Conservation (phyloP, 92 coral and sea anemone species). For the Hydrozoanthus gracilis region DNA sequence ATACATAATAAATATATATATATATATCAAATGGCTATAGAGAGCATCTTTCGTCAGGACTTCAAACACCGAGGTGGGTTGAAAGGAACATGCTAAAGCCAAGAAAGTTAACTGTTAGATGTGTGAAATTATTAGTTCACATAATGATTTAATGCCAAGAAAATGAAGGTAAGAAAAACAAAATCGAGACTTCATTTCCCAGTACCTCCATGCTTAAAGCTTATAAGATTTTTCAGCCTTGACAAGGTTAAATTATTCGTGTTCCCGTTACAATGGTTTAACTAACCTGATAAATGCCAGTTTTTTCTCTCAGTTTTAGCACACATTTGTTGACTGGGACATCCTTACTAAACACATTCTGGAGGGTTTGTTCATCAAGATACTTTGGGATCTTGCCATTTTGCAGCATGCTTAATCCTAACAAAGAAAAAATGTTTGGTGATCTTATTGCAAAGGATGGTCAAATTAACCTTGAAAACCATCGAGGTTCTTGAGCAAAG, state of each 20-base stretch:
- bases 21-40: not conserved
- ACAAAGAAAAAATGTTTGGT: not conserved
- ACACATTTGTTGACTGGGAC: slow-evolving; percentile 17
- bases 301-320: slow-evolving; percentile 4
- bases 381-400: slow-evolving; percentile 44
- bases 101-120: not conserved
- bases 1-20: not conserved
- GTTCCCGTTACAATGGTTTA: no score
- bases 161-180: not conserved
- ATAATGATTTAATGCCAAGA: not conserved
- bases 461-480: not conserved
- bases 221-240: no score
- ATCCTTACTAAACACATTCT: slow-evolving; percentile 13
- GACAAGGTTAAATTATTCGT: no score
- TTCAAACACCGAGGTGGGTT: not conserved
- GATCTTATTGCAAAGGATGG: not conserved
- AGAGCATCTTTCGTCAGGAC: not conserved
- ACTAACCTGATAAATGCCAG: slow-evolving; percentile 39
- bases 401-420: slow-evolving; percentile 42
- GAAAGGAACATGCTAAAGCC: not conserved
- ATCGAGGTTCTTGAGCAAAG: no score
- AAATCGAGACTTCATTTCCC: no score
- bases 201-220: no score
- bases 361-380: slow-evolving; percentile 41
- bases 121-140: not conserved